Evolutionary conservation across 2,113 vertebrate genomes (phyloP).

Genomic region (Prunella fulvescens): DNA sequence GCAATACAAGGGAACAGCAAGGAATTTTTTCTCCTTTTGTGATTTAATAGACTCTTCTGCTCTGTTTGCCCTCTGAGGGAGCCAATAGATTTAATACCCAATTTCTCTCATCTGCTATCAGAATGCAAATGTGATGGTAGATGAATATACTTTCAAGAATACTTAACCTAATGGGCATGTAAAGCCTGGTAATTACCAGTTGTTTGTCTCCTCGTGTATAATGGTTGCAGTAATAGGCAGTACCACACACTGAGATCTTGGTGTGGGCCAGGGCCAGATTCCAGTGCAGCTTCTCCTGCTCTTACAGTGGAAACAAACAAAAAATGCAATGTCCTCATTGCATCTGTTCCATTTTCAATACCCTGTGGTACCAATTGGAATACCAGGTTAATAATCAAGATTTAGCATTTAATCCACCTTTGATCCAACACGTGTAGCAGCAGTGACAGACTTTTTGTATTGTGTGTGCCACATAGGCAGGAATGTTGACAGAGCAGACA

Average conservation of each 20-base stretch:
- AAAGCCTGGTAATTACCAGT: slow-evolving; percentile 23
- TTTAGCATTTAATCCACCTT: neutral
- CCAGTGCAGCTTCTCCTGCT: neutral
- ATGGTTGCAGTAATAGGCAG: neutral
- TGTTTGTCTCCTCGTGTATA: neutral
- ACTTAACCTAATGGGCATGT: slow-evolving; percentile 48
- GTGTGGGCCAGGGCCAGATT: neutral
- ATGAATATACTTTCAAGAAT: slow-evolving; percentile 32
- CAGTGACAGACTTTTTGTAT: fast-evolving
- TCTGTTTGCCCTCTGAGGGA: neutral
- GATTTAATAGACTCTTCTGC: neutral
- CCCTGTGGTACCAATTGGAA: fast-evolving
- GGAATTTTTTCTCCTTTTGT: neutral
- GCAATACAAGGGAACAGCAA: neutral
- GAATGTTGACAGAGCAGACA: neutral
- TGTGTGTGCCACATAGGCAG: fast-evolving
- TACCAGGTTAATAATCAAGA: neutral
- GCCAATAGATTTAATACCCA: neutral
- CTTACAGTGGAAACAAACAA: neutral
- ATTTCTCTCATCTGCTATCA: neutral
- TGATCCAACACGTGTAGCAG: fast-evolving
- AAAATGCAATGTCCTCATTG: fast-evolving
- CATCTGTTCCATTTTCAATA: neutral
- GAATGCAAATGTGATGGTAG: neutral
- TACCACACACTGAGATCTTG: neutral